Evolutionary conservation across 1,140 invertebrate species (phyloP), one percentile per base, ranked within the genome.

Genomic region (Linepithema humile): DNA sequence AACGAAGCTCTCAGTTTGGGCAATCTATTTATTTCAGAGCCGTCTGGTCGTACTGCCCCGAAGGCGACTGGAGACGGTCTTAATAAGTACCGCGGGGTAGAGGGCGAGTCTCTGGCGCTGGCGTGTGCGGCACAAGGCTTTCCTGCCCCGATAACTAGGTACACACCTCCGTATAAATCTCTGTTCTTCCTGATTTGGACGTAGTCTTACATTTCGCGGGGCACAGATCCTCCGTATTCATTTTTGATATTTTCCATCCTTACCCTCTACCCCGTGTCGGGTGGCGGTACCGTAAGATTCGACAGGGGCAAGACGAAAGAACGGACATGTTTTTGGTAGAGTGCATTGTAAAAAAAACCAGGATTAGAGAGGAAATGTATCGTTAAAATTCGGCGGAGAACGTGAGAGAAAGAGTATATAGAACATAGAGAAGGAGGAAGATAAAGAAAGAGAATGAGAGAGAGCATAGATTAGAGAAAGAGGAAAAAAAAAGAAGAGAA

Each of bases 101-200:
- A 91, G 78, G 88, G 85, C 62, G 86, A 90, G 77, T 86, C 88
- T 80, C 90, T 95, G 88, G 95, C 95, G 82, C 92, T 97, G 82
- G 94, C 96, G 83, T 97, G 96, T 91, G 96, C 96, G 89, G 96
- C 96, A 78, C 96, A 97, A 94, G 95, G 95, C 84, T 96, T 95
- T 89, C 96, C 96, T 45, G 93, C 95, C 65, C 95, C 96, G 69
- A 92, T 91, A 88, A 90, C 90, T 92, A 92, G 91, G 91, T 92
- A 92, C 90, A 92, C 55, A 70, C 60, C 73, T 90, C 80, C 85
- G 82, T 83, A 84, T 80, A 89, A 74, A 83, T 89, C 20, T 77
- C 32, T 70, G 35, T 86, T 77, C 77, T 80, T 67, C 75, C 60
- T 87, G 55, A 53, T 85, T 87, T 86, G 72, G 83, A 83, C 70